Base-by-base conservation (phyloP, 2,797 vertebrate genomes). In the Phataginus tricuspis region DNA sequence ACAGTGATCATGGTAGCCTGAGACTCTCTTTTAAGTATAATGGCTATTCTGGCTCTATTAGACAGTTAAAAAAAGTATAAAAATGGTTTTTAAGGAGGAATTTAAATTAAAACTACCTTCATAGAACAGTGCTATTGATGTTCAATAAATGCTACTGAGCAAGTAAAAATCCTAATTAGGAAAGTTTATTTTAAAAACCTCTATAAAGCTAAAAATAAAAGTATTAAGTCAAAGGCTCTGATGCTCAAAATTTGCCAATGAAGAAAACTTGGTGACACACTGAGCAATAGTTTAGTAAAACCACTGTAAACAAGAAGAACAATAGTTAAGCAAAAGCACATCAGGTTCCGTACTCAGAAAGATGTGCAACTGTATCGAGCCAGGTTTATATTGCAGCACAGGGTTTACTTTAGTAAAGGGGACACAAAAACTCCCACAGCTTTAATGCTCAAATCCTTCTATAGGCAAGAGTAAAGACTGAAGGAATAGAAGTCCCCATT, bases 181-280 rank as follows among this genome's bases (percentile, higher is more conserved):
- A 72, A 83, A 80, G 5, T 92, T 34, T 75, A 77, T 74, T 90
- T 53, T 16, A 39, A 92, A 64, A 37, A 14, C 71, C 71, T 84
- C 94, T n/a, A 23, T 27, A 63, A 85, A 72, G 31, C 27, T 37
- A 11, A 51, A 19, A 1, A 51, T 80, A 15, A 74, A 95, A 59
- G 37, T 14, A 25, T 66, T 14, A 90, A 39, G 34, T 77, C 42
- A 27, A 34, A 91, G 86, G 27, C 3, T 88, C 55, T 77, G 49
- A 77, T 49, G 42, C 75, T 82, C 75, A 85, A 92, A 86, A 31
- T n/a, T 14, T 80, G 39, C 29, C 51, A 74, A 53, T 29, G 34
- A 86, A 90, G 64, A 51, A 86, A 90, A 86, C 34, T 42, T n/a
- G 34, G 23, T 66, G 61, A 86, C 29, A 45, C 45, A 45, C 10